Evolutionary conservation across 1,140 invertebrate species (phyloP).

Genomic region (Eupristina koningsbergeri): DNA sequence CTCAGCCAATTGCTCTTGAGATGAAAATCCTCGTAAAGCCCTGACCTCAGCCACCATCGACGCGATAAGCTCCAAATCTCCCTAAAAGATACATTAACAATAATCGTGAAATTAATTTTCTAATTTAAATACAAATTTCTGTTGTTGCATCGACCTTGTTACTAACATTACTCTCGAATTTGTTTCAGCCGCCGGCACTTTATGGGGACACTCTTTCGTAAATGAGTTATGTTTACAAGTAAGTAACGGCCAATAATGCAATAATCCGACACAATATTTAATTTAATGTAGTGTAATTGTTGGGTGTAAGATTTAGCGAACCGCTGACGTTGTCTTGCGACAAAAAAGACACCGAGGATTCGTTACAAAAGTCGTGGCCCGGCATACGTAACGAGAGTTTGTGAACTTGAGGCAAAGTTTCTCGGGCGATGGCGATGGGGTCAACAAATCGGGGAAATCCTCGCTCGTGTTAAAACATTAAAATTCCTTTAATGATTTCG

Average conservation of each 20-base stretch:
- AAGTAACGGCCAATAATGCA: slow-evolving; percentile 14
- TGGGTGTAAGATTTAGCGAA: background rate
- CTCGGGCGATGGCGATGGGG: background rate
- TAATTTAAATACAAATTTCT: background rate
- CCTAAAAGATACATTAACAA: too few species aligned
- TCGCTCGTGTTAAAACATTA: background rate
- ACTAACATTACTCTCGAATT: background rate
- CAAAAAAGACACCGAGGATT: background rate
- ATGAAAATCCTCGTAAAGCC: too few species aligned
- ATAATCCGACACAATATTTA: slow-evolving; percentile 28
- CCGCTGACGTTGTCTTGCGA: background rate
- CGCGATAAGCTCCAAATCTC: too few species aligned
- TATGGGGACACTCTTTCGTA: slow-evolving; percentile 27
- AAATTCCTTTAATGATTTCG: background rate
- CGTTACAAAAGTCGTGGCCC: background rate
- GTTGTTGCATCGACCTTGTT: background rate
- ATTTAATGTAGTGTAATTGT: background rate
- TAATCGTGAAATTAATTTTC: background rate
- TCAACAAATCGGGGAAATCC: background rate
- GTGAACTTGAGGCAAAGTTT: too few species aligned
- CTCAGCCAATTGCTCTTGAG: background rate
- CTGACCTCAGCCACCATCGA: too few species aligned
- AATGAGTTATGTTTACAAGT: slow-evolving; percentile 52
- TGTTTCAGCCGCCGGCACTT: slow-evolving; percentile 35
- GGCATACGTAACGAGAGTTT: too few species aligned